Evolutionary conservation across 1,140 invertebrate genomes (phyloP).

Genomic region (Pteromalus puparum): DNA sequence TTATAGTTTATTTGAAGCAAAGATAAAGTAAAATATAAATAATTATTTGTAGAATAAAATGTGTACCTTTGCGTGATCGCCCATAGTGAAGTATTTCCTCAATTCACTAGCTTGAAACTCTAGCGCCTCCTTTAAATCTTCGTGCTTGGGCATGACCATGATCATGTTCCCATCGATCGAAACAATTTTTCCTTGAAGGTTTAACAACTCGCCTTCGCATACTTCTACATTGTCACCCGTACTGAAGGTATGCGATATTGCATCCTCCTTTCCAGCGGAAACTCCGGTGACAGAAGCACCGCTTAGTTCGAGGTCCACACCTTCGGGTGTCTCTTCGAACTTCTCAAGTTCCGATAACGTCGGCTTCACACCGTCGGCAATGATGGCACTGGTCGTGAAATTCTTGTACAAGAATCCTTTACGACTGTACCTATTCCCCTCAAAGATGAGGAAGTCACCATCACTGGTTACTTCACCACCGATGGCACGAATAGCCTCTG

Average conservation of each 20-base stretch:
- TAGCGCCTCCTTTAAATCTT: constrained; percentile 91
- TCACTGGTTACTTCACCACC: constrained; percentile 97
- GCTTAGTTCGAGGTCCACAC: constrained; percentile 87
- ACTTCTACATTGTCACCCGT: constrained; percentile 98
- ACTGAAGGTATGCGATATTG: constrained; percentile 89
- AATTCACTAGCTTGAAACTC: constrained; percentile 95
- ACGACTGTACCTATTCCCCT: constrained; percentile 94
- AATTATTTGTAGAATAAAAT: neutral
- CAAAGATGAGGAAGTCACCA: constrained; percentile 97
- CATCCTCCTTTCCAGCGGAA: constrained; percentile 82
- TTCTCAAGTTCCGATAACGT: constrained; percentile 95
- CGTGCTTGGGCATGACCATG: constrained; percentile 97
- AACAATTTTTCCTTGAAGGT: constrained; percentile 96
- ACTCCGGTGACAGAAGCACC: constrained; percentile 74
- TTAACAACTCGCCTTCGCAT: constrained; percentile 94
- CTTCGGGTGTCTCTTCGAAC: constrained; percentile 96
- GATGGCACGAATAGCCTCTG: constrained; percentile 93
- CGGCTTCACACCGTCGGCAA: constrained; percentile 96
- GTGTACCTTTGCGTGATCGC: constrained; percentile 96
- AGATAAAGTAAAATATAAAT: neutral
- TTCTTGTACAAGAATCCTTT: constrained; percentile 97
- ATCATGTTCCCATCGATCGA: constrained; percentile 97
- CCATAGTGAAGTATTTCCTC: constrained; percentile 95
- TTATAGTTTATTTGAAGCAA: neutral
- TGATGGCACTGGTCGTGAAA: constrained; percentile 94